These are phyloP conservation scores for Myotis findleyi DNA, from an alignment of 2,797 vertebrate genomes.

Conservation along the genomic window DNA sequence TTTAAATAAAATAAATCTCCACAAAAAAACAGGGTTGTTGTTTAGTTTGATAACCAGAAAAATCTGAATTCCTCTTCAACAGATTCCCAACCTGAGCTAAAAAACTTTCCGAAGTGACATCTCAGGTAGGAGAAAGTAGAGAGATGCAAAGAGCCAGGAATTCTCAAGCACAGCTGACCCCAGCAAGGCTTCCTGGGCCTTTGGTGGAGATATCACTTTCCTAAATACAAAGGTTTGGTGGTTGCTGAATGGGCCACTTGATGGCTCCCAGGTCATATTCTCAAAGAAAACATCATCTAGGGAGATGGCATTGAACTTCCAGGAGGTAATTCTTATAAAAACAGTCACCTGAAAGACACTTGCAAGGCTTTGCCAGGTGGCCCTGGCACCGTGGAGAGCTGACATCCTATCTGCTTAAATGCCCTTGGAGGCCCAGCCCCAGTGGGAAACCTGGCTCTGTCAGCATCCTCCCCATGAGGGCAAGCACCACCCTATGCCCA, in stretches of 20 bases:
- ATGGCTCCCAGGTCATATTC: not conserved
- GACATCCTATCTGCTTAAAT: not conserved
- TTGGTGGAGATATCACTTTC: not conserved
- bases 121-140: not conserved
- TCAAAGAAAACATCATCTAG: not conserved
- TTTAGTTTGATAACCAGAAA: constrained; percentile 17
- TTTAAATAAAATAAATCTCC: constrained; percentile 56
- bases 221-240: not conserved
- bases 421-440: not conserved
- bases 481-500: not conserved
- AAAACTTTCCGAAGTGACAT: not conserved
- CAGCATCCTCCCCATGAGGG: not conserved
- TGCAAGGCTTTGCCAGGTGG: not conserved
- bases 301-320: not conserved
- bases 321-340: not conserved
- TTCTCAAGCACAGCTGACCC: not conserved
- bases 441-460: not conserved
- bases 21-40: not conserved
- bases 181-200: not conserved
- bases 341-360: not conserved
- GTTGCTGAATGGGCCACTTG: not conserved
- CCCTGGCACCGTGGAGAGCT: not conserved
- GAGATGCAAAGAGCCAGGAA: not conserved
- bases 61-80: constrained; percentile 32
- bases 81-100: constrained; percentile 29